Base-by-base conservation (phyloP, 53 echinoderm and acorn worm species). In the Mesocentrotus franciscanus region DNA sequence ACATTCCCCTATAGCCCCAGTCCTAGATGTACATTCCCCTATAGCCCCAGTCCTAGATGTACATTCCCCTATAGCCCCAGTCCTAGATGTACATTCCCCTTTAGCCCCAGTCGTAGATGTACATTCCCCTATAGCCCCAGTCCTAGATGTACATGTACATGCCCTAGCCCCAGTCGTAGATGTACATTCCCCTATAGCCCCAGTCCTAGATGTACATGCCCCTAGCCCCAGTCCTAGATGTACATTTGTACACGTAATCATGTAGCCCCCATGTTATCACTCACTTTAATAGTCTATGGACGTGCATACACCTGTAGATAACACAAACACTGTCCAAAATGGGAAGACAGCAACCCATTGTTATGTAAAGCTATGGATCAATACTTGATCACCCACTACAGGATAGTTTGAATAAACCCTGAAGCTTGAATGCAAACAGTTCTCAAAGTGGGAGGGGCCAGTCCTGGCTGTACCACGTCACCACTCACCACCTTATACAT, bases 391-490 rank as follows among this genome's bases (percentile, higher is more conserved):
- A 39, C 36, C 20, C 12, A 49, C 17, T 87, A 87, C 56, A 87
- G 87, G 22, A 10, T 57, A 1, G 29, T 57, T 27, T 56, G 29
- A 87, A 56, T n/a, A 3, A 57, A 87, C n/a, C 0, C 57, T 87
- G 34, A 27, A 55, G 39, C 49, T 20, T 49, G 84, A 84, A 58
- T 26, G 87, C 87, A 87, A 87, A 87, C 87, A 87, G 57, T 57
- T 27, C 22, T 16, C 17, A 58, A 87, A 87, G 87, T 87, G 87
- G 87, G 87, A 87, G 87, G 87, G 87, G 87, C 87, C 87, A 87
- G 26, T 49, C 20, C 22, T 12, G 10, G 15, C 1, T 12, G 11
- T 58, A 57, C 87, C 87, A 87, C 87, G 87, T 87, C 87, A 87
- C 87, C 87, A 87, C n/a, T 0, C 13, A 56, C 1, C 6, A n/a